Base-by-base conservation (phyloP, 2,113 vertebrate genomes). In the Hucho hucho region DNA sequence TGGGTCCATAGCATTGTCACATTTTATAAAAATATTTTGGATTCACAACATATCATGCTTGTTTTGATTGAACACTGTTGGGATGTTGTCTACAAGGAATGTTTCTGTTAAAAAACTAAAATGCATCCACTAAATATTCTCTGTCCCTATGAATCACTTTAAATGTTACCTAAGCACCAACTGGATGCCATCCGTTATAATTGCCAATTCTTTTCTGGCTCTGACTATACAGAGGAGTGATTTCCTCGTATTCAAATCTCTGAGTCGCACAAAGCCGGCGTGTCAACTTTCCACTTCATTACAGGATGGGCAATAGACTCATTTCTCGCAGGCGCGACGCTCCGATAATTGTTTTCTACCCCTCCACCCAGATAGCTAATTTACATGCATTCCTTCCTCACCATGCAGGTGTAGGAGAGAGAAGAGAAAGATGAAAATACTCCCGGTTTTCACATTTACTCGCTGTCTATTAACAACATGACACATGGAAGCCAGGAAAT, bases 201-300 rank as follows among this genome's bases (percentile, higher is more conserved):
- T 94, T 93, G 93, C 37, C 37, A 43, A 43, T 43, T 43, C 87
- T 91, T 90, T 91, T 43, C 89, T 81, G 88, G 88, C 88, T 87
- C 89, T 90, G 90, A 92, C 91, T 90, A 90, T 93, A 89, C 84
- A 89, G 89, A 86, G 72, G 86, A 93, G 91, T 90, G 87, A 91
- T 93, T 92, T 93, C 89, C 88, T 86, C 85, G 87, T 89, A 90
- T 93, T 93, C 89, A 91, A 92, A 93, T 91, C 85, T 83, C 80
- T 37, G 87, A 90, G 91, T 87, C 87, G 81, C 88, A 90, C 89
- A 91, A 93, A 92, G 91, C 91, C 76, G 81, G 86, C 87, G 87
- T 91, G 92, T 92, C 92, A 92, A 90, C 90, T 91, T 92, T 90
- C 88, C 90, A 91, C 93, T 94, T 93, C 93, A 93, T 92, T 94